These are phyloP conservation scores for Plagiodera versicolora DNA, from an alignment of 2,888 invertebrate genomes.

Conservation along the genomic window DNA sequence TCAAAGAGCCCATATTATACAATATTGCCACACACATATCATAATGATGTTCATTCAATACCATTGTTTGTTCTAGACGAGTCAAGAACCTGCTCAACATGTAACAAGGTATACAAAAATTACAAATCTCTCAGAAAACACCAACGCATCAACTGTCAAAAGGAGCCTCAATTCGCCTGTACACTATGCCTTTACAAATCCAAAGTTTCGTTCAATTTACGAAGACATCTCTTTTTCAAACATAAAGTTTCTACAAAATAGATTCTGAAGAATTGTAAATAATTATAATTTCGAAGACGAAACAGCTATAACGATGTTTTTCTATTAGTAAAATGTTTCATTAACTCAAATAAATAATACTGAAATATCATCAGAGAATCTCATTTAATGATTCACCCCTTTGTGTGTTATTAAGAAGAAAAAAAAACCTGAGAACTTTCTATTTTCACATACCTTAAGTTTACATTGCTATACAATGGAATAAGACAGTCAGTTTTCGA, in stretches of 20 bases:
- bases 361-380: no score
- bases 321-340: no score
- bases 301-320: no score
- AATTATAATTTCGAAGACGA: no score
- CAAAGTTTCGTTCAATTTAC: constrained; percentile 24
- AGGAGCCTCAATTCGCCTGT: constrained; percentile 29
- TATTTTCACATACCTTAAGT: no score
- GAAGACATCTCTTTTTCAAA: not conserved
- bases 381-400: no score
- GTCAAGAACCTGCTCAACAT: not conserved
- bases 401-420: no score
- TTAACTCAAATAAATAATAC: no score
- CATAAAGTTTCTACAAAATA: not conserved
- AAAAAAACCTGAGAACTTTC: no score
- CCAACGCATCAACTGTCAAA: constrained; percentile 28
- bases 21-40: not conserved
- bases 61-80: not conserved
- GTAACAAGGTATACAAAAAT: not conserved
- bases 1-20: not conserved
- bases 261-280: no score
- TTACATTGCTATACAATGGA: no score
- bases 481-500: no score
- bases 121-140: constrained; percentile 1
- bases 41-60: not conserved
- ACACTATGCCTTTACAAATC: constrained; percentile 35